A percentile compares a stretch with the other conserved stretches of the same genome.
phyloP scores from a whole-genome alignment of 1,140 invertebrate genomes.

The Aradophagus sp. region DNA sequence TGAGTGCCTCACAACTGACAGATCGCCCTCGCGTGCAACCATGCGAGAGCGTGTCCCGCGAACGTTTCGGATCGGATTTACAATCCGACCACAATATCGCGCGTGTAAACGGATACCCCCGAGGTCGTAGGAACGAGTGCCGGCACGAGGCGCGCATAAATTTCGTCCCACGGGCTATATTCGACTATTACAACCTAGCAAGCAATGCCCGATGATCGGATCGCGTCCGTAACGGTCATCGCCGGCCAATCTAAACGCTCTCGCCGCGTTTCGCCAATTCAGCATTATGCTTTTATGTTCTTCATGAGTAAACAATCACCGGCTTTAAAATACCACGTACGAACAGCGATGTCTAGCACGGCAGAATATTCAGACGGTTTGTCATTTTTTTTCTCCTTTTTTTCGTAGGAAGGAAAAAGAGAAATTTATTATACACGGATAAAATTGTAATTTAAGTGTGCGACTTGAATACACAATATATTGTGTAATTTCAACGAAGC shows the following conservation, averaged over 20 bases:
- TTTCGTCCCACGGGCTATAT: slow-evolving; percentile 59
- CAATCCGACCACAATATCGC: slow-evolving; percentile 59
- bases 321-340: too few relatives aligned
- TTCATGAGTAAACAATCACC: too few relatives aligned
- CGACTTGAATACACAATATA: too few relatives aligned
- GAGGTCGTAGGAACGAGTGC: slow-evolving; percentile 55
- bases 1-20: slow-evolving; percentile 49
- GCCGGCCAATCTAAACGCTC: slow-evolving; percentile 37
- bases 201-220: slow-evolving; percentile 42
- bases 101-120: slow-evolving; percentile 62
- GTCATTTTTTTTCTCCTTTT: too few relatives aligned
- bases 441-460: too few relatives aligned
- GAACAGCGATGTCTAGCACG: too few relatives aligned
- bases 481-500: too few relatives aligned
- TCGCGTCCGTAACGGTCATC: slow-evolving; percentile 47
- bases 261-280: not conserved
- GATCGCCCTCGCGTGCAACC: slow-evolving; percentile 52
- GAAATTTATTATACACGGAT: too few relatives aligned
- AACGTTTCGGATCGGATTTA: slow-evolving; percentile 61
- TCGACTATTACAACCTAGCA: slow-evolving; percentile 58
- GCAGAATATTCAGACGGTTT: too few relatives aligned
- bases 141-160: slow-evolving; percentile 60
- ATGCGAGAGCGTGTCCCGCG: slow-evolving; percentile 58
- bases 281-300: not conserved
- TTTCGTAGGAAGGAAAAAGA: slow-evolving; percentile 9